phyloP scores from a whole-genome alignment of 1,140 invertebrate genomes.

The Carposina sasakii region DNA sequence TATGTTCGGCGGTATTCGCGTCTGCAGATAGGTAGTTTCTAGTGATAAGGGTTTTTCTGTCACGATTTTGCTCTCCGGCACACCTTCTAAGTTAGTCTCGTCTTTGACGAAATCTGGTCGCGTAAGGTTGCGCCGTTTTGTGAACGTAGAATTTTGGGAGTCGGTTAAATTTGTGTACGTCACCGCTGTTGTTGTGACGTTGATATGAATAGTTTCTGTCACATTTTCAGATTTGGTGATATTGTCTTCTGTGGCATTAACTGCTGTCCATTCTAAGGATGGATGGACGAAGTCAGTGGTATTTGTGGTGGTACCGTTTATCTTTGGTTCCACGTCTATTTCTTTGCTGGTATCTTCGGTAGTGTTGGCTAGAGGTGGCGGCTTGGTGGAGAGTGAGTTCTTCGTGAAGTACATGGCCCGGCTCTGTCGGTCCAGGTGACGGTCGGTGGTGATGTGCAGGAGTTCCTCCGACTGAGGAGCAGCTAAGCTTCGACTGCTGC shows the following conservation, averaged over 20 bases:
- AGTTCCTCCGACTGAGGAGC: constrained; percentile 52
- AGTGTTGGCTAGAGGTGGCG: constrained; percentile 19
- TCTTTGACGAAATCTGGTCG: constrained; percentile 49
- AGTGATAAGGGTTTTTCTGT: constrained; percentile 61
- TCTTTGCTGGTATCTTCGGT: constrained; percentile 26
- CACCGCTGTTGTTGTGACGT: not conserved
- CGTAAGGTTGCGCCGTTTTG: constrained; percentile 42
- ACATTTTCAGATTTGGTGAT: constrained; percentile 12
- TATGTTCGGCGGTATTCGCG: constrained; percentile 52
- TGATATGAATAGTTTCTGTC: not conserved
- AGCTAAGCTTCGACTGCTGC: constrained; percentile 36
- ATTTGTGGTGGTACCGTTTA: constrained; percentile 13
- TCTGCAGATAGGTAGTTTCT: constrained; percentile 56
- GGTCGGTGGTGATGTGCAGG: constrained; percentile 30
- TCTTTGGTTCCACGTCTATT: constrained; percentile 1
- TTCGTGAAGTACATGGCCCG: constrained; percentile 62
- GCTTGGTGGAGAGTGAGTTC: constrained; percentile 23
- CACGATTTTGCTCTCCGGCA: constrained; percentile 58
- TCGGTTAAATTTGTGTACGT: constrained; percentile 14
- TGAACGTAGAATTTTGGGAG: constrained; percentile 4
- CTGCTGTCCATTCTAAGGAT: constrained; percentile 38
- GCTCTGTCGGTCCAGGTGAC: constrained; percentile 37
- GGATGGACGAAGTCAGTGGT: constrained; percentile 26
- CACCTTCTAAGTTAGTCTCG: constrained; percentile 35
- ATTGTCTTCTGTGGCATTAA: constrained; percentile 28